Evolutionary conservation across 2,888 invertebrate species (phyloP).

Genomic region (Trachelus iudaicus): DNA sequence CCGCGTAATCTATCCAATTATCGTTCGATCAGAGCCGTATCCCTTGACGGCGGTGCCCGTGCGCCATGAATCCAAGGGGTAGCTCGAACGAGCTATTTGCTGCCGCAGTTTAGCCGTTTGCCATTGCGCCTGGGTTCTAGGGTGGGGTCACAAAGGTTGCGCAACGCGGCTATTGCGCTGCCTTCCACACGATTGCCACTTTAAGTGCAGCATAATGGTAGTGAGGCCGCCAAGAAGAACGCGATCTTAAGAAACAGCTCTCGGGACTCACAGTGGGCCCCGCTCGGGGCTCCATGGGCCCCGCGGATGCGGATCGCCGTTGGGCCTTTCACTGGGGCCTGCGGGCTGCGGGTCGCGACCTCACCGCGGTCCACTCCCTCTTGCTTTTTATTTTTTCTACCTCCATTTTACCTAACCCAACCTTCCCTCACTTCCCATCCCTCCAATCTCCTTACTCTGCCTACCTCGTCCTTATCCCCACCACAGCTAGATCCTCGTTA

Average conservation of each 20-base stretch:
- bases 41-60: constrained; percentile 20
- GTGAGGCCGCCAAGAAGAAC: constrained; percentile 48
- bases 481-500: constrained; percentile 55
- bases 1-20: constrained; percentile 65
- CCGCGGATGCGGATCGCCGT: constrained; percentile 56
- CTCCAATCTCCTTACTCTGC: constrained; percentile 19
- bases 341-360: constrained; percentile 64
- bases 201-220: constrained; percentile 56
- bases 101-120: not conserved
- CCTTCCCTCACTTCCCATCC: constrained; percentile 25
- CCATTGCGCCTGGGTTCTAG: constrained; percentile 19
- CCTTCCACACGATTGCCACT: constrained; percentile 54
- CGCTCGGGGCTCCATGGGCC: constrained; percentile 20
- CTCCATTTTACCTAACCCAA: constrained; percentile 26
- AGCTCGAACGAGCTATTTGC: constrained; percentile 3
- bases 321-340: constrained; percentile 62
- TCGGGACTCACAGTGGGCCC: constrained; percentile 37
- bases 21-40: constrained; percentile 56
- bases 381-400: constrained; percentile 42
- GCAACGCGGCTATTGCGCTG: constrained; percentile 42
- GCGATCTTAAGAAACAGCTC: constrained; percentile 55
- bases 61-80: constrained; percentile 4
- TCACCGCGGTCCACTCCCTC: constrained; percentile 61
- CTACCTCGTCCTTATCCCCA: constrained; percentile 8
- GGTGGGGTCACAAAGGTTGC: constrained; percentile 51